Base-by-base conservation (phyloP, 2,113 vertebrate species). In the Halichoerus grypus region DNA sequence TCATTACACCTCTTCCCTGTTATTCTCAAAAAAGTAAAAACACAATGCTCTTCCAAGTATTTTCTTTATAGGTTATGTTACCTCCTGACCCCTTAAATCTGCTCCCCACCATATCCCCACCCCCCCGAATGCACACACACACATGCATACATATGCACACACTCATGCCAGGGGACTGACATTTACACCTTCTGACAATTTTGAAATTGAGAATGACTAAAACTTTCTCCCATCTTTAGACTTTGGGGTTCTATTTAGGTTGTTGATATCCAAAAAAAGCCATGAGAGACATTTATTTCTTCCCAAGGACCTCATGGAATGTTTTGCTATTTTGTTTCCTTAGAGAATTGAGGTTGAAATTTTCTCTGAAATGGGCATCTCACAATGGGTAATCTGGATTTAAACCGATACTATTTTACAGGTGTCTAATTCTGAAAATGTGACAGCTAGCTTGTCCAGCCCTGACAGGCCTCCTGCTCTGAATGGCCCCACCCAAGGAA, bases 271-370 rank as follows among this genome's bases (percentile, higher is more conserved):
- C n/a, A 26, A 79, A 46, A 31, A 33, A 93, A 72, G 8, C 18
- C 42, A 39, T 49, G 18, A 86, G 61, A 53, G 31, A 55, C 28
- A 67, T 31, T 79, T 55, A 26, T 72, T 69, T 65, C 42, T 90
- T 86, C 61, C 28, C 55, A n/a, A 46, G 22, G 46, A 31, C 10
- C 51, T 51, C 28, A 49, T 33, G 39, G n/a, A 49, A 71, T 57
- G 36, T 71, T 85, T 85, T 80, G 55, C 16, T 91, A 36, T 72
- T 82, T 87, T 96, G 82, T 39, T 82, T 91, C 24, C 18, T 76
- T 87, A n/a, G 91, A 67, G 49, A 86, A 67, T 67, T 74, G 49
- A 81, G 7, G 42, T 26, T 67, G 21, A 65, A 95, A 74, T 53
- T 16, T 57, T 49, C 53, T 91, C 79, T 94, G 81, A 91, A 93